Evolutionary conservation across 2,113 vertebrate species (phyloP).

Genomic region (Pseudolaguvia tuberculata): DNA sequence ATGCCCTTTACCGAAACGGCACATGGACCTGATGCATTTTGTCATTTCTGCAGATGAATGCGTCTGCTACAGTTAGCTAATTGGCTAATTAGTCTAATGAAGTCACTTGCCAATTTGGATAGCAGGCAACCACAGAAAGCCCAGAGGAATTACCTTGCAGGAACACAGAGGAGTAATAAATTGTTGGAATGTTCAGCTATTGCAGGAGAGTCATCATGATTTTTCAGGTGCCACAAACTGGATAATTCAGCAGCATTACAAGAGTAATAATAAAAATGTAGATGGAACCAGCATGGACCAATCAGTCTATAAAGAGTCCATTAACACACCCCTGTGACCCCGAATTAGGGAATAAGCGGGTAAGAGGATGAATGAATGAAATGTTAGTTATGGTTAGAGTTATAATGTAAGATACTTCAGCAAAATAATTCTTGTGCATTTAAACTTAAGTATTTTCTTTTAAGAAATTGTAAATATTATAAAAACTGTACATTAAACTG

Average conservation of each 20-base stretch:
- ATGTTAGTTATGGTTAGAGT: neutral
- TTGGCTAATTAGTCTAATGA: slow-evolving; percentile 56
- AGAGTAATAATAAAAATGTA: neutral
- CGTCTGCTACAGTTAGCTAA: slow-evolving; percentile 45
- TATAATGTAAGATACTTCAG: no score
- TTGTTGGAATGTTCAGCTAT: slow-evolving; percentile 24
- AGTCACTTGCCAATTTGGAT: slow-evolving; percentile 47
- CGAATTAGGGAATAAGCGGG: no score
- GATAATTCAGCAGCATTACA: neutral
- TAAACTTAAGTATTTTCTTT: neutral
- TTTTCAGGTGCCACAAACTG: neutral
- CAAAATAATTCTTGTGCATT: neutral
- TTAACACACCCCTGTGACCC: neutral
- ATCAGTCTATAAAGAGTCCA: neutral
- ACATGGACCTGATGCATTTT: slow-evolving; percentile 38
- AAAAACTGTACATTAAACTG: no score
- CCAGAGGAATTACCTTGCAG: slow-evolving; percentile 31
- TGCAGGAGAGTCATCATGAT: slow-evolving; percentile 6
- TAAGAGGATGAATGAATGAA: neutral
- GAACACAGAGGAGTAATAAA: slow-evolving; percentile 23
- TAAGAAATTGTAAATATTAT: no score
- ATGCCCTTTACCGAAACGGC: slow-evolving; percentile 44
- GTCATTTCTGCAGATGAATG: slow-evolving; percentile 49
- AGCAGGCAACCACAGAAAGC: slow-evolving; percentile 41
- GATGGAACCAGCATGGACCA: neutral